Percentiles rank a stretch among this genome's conserved stretches.
Conservation (phyloP, 1,140 invertebrate species). For the Delia radicum region DNA sequence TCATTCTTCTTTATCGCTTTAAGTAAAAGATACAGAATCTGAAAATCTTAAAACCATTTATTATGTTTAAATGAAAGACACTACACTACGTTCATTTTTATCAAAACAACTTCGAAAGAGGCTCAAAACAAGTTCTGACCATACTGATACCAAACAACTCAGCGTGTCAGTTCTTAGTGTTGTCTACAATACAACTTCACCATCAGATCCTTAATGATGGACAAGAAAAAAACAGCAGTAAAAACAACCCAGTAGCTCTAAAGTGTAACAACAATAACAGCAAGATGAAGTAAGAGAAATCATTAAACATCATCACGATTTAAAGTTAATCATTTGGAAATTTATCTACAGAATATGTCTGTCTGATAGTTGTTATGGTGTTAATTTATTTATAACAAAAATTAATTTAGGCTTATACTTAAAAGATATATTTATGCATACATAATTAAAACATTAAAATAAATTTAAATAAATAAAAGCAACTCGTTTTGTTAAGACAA, state of each 20-base stretch:
- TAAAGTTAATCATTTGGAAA: constrained; percentile 12
- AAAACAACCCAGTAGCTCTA: not conserved
- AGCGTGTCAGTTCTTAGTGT: not conserved
- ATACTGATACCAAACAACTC: not conserved
- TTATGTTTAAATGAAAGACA: not conserved
- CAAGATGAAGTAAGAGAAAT: not conserved
- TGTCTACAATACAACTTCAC: constrained; percentile 8
- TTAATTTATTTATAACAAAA: constrained; percentile 1
- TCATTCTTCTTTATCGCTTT: not conserved
- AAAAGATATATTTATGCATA: not conserved
- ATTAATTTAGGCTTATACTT: not conserved
- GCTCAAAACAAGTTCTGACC: not conserved
- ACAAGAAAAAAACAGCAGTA: not conserved
- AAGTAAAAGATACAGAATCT: not conserved
- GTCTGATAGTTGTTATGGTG: not conserved
- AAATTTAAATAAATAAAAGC: no score
- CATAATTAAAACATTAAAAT: no score
- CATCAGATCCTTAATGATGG: constrained; percentile 9
- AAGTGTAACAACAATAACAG: constrained; percentile 13
- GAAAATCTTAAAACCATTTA: not conserved
- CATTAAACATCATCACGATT: constrained; percentile 10
- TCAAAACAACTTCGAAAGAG: not conserved
- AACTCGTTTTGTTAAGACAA: no score
- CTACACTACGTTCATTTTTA: not conserved
- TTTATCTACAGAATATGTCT: not conserved